Evolutionary conservation across 64 coral and sea anemone species (phyloP).

Genomic region (Catalaphyllia jardinei): DNA sequence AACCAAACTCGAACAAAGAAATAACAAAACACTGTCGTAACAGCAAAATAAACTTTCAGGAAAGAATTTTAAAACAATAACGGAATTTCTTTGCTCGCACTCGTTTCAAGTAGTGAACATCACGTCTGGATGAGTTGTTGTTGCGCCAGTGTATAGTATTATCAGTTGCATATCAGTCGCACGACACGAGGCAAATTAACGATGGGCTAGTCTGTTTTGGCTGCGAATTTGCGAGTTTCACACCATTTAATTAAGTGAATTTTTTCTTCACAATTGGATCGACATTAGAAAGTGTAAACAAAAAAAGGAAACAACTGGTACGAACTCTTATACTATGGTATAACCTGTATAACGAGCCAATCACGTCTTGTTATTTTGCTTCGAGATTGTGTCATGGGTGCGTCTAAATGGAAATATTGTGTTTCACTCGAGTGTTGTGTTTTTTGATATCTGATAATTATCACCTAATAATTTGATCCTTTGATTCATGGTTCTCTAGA

Average conservation of each 20-base stretch:
- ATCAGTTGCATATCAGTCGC: too few relatives aligned
- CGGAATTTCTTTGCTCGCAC: too few relatives aligned
- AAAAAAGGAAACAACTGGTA: constrained; percentile 29
- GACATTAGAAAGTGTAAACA: neutral
- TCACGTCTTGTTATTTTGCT: constrained; percentile 8
- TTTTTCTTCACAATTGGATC: neutral
- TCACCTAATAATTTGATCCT: neutral
- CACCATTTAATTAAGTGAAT: neutral
- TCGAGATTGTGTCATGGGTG: neutral
- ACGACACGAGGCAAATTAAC: too few relatives aligned
- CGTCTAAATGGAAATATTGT: neutral
- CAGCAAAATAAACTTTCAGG: neutral
- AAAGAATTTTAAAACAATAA: neutral
- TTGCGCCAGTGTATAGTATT: too few relatives aligned
- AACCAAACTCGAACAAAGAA: neutral
- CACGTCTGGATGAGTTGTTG: too few relatives aligned
- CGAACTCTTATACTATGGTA: neutral
- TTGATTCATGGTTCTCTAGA: constrained; percentile 14
- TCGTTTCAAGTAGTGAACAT: too few relatives aligned
- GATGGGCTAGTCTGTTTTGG: too few relatives aligned
- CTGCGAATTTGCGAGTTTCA: neutral
- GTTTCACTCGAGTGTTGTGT: neutral
- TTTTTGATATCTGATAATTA: neutral
- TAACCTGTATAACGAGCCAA: constrained; percentile 38
- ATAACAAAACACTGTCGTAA: neutral